These are phyloP conservation scores for Microtus richardsoni DNA, from an alignment of 2,113 vertebrate species.

Conservation along the genomic window DNA sequence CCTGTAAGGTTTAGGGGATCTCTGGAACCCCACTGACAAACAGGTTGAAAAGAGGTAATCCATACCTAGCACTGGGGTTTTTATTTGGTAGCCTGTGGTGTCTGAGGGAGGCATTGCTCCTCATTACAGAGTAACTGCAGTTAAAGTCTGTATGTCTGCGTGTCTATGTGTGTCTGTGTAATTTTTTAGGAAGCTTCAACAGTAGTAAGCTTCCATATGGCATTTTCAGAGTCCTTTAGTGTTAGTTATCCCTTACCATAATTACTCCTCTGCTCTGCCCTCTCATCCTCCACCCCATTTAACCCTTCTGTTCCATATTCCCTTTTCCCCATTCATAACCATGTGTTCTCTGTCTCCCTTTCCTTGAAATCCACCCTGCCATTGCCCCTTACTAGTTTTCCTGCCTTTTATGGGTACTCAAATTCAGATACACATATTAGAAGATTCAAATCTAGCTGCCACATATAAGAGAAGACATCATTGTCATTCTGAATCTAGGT, in stretches of 20 bases:
- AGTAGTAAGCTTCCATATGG: background rate
- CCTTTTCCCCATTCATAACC: background rate
- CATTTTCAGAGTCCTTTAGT: background rate
- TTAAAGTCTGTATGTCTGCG: background rate
- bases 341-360: background rate
- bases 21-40: background rate
- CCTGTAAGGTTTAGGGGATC: background rate
- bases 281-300: background rate
- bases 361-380: background rate
- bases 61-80: background rate
- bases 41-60: background rate
- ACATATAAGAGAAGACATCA: background rate
- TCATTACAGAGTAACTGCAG: background rate
- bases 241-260: background rate
- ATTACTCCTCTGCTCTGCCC: background rate
- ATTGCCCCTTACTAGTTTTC: background rate
- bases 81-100: background rate
- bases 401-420: background rate
- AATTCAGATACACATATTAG: background rate
- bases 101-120: background rate
- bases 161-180: no score
- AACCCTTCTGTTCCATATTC: background rate
- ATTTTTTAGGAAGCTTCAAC: background rate
- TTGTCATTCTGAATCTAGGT: background rate
- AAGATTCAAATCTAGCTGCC: background rate